Percentiles rank a stretch among this genome's conserved stretches.
phyloP scores from a whole-genome alignment of 2,113 vertebrate species.

The Parus major region DNA sequence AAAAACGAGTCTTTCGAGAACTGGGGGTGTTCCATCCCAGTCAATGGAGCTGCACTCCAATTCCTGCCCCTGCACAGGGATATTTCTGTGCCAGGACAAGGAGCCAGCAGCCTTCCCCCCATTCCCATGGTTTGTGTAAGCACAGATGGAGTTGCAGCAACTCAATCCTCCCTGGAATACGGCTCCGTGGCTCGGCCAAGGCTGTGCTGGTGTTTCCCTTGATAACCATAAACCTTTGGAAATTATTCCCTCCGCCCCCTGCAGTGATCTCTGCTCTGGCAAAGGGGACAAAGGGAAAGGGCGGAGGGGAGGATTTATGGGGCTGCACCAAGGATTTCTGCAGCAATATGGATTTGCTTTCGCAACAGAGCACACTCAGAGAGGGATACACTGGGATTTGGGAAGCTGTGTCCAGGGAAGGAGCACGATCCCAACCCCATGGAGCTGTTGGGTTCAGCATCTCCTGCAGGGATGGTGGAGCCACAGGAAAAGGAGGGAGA shows the following conservation, averaged over 20 bases:
- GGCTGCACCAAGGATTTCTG: neutral
- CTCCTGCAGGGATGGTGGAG: neutral
- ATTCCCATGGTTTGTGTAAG: neutral
- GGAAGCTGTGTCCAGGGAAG: neutral
- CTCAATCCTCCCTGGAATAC: neutral
- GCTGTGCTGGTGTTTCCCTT: fast-evolving
- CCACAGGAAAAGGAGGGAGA: neutral
- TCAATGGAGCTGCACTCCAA: fast-evolving
- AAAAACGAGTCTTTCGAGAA: neutral
- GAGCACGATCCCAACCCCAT: fast-evolving
- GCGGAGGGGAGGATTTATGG: neutral
- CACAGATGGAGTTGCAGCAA: neutral
- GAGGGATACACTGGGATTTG: fast-evolving
- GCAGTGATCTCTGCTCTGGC: neutral
- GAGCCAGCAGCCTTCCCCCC: neutral
- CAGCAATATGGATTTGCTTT: neutral
- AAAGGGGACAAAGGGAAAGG: neutral
- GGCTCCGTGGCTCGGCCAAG: fast-evolving
- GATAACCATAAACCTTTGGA: neutral
- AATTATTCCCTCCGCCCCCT: neutral
- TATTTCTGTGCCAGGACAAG: neutral
- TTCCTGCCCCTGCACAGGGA: neutral
- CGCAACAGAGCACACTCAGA: neutral
- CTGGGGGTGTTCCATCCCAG: neutral
- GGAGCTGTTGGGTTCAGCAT: fast-evolving